Percentiles rank a stretch among this genome's conserved stretches.
phyloP scores from a whole-genome alignment of 2,888 invertebrate genomes.

The Norana najaformis region DNA sequence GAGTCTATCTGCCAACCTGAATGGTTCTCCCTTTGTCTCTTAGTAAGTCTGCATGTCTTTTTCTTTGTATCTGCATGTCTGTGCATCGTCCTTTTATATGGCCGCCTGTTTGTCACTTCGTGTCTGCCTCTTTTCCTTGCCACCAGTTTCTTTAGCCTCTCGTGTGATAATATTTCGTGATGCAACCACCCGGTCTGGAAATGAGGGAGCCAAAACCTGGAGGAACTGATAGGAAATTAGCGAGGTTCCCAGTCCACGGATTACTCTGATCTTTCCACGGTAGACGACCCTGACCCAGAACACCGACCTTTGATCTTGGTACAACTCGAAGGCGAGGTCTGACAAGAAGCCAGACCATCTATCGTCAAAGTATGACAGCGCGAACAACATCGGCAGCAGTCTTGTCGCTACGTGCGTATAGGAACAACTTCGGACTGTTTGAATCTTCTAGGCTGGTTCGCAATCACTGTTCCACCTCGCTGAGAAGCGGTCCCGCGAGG shows the following conservation, averaged over 20 bases:
- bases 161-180: background rate
- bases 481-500: background rate
- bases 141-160: background rate
- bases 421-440: conserved; percentile 45
- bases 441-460: background rate
- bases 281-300: conserved; percentile 53
- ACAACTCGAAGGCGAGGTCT: conserved; percentile 54
- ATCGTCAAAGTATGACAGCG: conserved; percentile 49
- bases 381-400: conserved; percentile 50
- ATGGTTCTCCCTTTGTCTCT: too few relatives aligned
- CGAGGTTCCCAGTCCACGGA: background rate
- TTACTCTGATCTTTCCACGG: conserved; percentile 49
- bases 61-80: too few relatives aligned
- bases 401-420: conserved; percentile 57
- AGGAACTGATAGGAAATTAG: background rate
- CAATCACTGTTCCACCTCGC: conserved; percentile 9
- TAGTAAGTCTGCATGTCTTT: too few relatives aligned
- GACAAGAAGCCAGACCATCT: conserved; percentile 58
- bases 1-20: too few relatives aligned
- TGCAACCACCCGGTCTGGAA: background rate
- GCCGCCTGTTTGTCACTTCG: too few relatives aligned
- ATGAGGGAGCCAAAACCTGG: background rate
- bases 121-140: too few relatives aligned
- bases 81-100: too few relatives aligned
- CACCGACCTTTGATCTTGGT: conserved; percentile 47